Base-by-base conservation (phyloP, 2,888 invertebrate species). In the Orgyia antiqua region DNA sequence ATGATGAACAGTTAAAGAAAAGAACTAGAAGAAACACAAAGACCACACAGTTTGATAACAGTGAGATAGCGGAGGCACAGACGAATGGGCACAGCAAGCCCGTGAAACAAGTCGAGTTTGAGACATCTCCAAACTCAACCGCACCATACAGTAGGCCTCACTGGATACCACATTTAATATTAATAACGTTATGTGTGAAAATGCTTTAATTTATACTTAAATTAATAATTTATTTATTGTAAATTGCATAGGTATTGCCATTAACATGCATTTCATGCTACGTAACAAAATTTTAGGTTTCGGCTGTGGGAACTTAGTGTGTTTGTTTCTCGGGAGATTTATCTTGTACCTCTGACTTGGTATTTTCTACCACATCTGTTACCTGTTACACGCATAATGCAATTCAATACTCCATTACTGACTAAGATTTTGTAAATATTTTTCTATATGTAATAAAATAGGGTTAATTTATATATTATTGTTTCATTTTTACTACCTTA, bases 381-480 rank as follows among this genome's bases (percentile, higher is more conserved):
- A 79, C 78, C 80, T 15, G 79, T 63, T 68, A 55, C 57, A 58
- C 58, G 61, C 64, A 58, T 65, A 56, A 68, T 68, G 75, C 72
- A 75, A 75, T 76, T 79, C 72, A 78, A 78, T 80, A 83, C 82
- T 84, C 79, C 72, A 52, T 60, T 79, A 78, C 68, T 54, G 37
- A 48, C 56, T 63, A 73, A 73, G 67, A 48, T 69, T 71, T 82
- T 84, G 84, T 84, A 84, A 77, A 84, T 84, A 84, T 70, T 70
- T 74, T 68, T 69, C 54, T 52, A 58, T 6, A 41, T 51, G 54
- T 55, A 59, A 61, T 61, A 63, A 64, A 62, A 46, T 68, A 69
- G 68, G 52, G 43, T 57, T 64, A 58, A 55, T 60, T 58, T 58
- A 23, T 23, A n/a, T n/a, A n/a, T n/a, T n/a, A 10, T 30, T 37